phyloP scores from a whole-genome alignment of 2,113 vertebrate genomes.

The Rhea pennata region DNA sequence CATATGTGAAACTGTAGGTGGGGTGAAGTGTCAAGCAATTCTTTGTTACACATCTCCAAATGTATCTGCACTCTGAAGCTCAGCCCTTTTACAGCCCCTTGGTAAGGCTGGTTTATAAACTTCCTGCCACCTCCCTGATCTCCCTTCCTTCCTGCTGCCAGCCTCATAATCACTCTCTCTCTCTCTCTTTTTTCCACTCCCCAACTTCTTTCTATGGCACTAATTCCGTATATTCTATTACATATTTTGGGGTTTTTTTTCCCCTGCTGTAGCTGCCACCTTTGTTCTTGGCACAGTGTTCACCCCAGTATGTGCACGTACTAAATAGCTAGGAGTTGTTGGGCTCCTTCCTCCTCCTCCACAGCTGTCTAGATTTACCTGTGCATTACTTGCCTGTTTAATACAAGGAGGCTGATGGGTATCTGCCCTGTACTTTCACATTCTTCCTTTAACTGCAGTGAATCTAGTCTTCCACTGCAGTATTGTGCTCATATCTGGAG shows the following conservation, averaged over 20 bases:
- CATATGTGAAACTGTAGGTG: neutral
- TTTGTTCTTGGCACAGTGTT: neutral
- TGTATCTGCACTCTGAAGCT: neutral
- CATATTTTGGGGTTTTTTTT: neutral
- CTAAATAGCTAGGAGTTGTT: neutral
- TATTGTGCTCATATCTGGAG: neutral
- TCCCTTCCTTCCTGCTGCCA: neutral
- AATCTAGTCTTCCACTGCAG: neutral
- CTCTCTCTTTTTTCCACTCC: neutral
- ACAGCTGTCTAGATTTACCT: neutral
- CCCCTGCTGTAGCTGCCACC: neutral
- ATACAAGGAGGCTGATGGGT: neutral
- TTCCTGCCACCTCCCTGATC: neutral
- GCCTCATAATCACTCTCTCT: neutral
- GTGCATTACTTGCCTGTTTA: neutral
- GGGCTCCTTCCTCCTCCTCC: neutral
- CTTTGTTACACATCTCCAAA: neutral
- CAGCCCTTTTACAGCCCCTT: neutral
- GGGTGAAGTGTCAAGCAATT: neutral
- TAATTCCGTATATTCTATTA: neutral
- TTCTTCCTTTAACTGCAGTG: neutral
- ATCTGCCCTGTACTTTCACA: neutral
- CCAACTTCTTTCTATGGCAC: neutral
- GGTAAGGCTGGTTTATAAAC: neutral
- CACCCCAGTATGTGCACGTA: neutral